These are phyloP conservation scores for Lutraria rhynchaena DNA, from an alignment of 1,140 invertebrate genomes.

Conservation along the genomic window DNA sequence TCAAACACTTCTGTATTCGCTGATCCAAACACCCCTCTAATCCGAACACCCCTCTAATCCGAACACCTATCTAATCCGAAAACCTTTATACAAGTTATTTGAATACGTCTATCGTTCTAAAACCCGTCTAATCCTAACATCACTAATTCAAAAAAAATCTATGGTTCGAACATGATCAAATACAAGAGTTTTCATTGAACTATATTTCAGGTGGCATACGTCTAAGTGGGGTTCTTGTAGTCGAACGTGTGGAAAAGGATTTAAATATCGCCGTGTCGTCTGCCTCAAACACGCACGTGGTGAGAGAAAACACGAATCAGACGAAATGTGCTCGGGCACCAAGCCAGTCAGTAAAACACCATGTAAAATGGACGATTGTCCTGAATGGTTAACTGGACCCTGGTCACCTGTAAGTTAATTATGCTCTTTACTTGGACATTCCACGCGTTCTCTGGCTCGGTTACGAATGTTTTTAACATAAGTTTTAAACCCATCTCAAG, in stretches of 20 bases:
- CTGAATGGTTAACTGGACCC: conserved; percentile 50
- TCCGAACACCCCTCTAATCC: too few species aligned
- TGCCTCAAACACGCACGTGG: conserved; percentile 22
- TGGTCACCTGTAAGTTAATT: conserved; percentile 55
- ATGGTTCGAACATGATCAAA: too few species aligned
- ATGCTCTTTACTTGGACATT: too few species aligned
- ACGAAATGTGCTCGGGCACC: conserved; percentile 34
- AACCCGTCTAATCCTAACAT: not conserved
- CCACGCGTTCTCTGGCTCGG: too few species aligned
- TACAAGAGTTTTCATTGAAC: too few species aligned
- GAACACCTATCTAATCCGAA: too few species aligned
- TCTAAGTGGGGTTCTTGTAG: conserved; percentile 57
- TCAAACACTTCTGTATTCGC: too few species aligned
- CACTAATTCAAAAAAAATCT: not conserved
- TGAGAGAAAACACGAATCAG: not conserved
- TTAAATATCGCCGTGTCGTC: conserved; percentile 40
- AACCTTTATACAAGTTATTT: too few species aligned
- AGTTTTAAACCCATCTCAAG: too few species aligned
- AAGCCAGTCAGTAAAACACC: conserved; percentile 19
- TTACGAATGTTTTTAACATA: too few species aligned
- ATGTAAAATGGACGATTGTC: conserved; percentile 47
- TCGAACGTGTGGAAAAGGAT: conserved; percentile 44
- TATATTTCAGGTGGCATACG: conserved; percentile 39
- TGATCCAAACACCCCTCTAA: too few species aligned
- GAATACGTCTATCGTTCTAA: not conserved